Conservation (phyloP, 1,140 invertebrate species). For the Pararge aegeria region DNA sequence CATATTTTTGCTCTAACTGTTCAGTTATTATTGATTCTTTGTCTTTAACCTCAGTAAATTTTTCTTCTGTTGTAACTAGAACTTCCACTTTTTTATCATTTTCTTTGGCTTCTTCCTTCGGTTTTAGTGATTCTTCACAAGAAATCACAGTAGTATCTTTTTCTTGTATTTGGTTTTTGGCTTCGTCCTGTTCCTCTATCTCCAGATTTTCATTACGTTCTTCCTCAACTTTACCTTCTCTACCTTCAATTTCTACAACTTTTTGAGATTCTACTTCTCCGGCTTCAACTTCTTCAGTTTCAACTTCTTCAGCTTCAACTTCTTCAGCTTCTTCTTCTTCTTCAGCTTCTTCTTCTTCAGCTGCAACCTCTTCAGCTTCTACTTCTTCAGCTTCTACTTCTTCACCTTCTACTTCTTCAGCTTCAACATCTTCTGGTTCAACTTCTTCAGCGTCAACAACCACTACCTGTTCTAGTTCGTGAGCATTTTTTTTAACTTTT, state of each 20-base stretch:
- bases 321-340: slow-evolving; percentile 24
- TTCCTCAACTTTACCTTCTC: slow-evolving; percentile 23
- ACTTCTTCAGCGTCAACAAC: slow-evolving; percentile 30
- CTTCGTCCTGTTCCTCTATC: slow-evolving; percentile 31
- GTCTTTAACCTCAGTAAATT: slow-evolving; percentile 26
- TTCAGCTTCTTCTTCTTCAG: slow-evolving; percentile 27
- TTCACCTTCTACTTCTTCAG: slow-evolving; percentile 37
- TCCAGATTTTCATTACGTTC: slow-evolving; percentile 27
- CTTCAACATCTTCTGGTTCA: slow-evolving; percentile 40
- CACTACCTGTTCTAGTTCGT: slow-evolving; percentile 24
- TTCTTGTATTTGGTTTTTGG: neutral
- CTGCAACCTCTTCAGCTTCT: slow-evolving; percentile 21
- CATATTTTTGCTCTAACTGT: slow-evolving; percentile 23
- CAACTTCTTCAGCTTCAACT: slow-evolving; percentile 35
- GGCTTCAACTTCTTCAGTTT: slow-evolving; percentile 21
- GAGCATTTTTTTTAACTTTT: slow-evolving; percentile 23
- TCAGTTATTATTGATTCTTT: slow-evolving; percentile 35
- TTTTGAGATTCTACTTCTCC: slow-evolving; percentile 23
- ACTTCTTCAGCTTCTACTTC: slow-evolving; percentile 31
- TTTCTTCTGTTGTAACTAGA: slow-evolving; percentile 23
- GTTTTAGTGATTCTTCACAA: slow-evolving; percentile 8
- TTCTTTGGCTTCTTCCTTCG: neutral
- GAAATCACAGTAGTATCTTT: neutral
- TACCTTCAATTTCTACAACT: slow-evolving; percentile 29
- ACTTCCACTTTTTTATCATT: slow-evolving; percentile 23